Evolutionary conservation across 2,113 vertebrate genomes (phyloP).

Genomic region (Pavo muticus): DNA sequence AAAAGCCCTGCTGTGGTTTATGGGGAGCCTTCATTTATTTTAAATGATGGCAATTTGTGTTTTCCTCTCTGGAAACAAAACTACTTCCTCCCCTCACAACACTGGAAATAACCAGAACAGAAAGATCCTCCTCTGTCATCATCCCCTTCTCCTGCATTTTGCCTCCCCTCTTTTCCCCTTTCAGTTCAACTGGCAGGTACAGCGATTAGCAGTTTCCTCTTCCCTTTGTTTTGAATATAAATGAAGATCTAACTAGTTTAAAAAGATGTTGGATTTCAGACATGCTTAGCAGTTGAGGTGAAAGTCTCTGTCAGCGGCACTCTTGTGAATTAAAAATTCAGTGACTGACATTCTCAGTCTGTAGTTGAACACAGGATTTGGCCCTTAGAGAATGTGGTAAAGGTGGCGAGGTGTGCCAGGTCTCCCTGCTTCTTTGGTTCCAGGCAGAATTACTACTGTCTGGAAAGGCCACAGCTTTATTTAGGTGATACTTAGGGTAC

Average conservation of each 20-base stretch:
- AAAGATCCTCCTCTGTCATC: not conserved
- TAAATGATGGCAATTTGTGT: not conserved
- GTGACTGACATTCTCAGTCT: not conserved
- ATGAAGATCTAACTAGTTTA: not conserved
- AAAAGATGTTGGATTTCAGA: not conserved
- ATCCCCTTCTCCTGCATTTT: not conserved
- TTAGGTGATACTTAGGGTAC: conserved; percentile 6
- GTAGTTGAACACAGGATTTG: not conserved
- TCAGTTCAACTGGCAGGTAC: not conserved
- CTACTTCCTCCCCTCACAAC: not conserved
- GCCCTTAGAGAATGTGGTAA: not conserved
- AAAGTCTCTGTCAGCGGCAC: not conserved
- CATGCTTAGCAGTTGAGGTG: not conserved
- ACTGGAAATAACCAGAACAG: not conserved
- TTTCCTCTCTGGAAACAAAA: not conserved
- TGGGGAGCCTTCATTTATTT: conserved; percentile 42
- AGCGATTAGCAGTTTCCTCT: not conserved
- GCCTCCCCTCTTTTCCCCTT: not conserved
- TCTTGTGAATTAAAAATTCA: not conserved
- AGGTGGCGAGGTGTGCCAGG: not conserved
- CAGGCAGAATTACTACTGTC: not conserved
- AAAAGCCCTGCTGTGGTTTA: conserved; percentile 30
- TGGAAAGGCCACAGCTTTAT: conserved; percentile 31
- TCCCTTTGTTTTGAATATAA: conserved; percentile 47
- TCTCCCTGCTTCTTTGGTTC: not conserved